Evolutionary conservation across 2,888 invertebrate genomes (phyloP).

Genomic region (Acanthosepion pharaonis): DNA sequence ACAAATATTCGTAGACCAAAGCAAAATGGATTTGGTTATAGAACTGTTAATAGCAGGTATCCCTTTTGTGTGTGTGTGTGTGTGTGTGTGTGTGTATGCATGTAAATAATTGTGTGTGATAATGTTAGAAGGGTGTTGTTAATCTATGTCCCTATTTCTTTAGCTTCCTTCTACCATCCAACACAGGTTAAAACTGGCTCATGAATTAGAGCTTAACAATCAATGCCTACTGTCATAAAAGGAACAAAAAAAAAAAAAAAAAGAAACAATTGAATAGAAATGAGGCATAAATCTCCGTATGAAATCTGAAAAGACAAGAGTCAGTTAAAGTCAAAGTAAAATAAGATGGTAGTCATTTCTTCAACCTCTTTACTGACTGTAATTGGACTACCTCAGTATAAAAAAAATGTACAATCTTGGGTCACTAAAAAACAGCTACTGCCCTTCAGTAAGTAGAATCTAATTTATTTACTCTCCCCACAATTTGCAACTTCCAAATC

Average conservation of each 20-base stretch:
- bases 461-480: no score
- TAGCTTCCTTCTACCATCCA: neutral
- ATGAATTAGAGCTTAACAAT: constrained; percentile 18
- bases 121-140: neutral
- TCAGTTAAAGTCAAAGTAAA: neutral
- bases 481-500: no score
- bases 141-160: neutral
- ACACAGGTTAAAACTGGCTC: neutral
- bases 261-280: neutral
- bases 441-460: neutral
- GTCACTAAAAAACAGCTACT: neutral
- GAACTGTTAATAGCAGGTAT: neutral
- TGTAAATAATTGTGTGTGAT: neutral
- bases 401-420: neutral
- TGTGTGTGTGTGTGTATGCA: no score
- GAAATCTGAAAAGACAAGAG: neutral
- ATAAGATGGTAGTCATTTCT: neutral
- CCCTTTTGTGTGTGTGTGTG: neutral
- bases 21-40: neutral
- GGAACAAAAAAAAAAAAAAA: neutral
- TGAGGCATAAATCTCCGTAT: neutral
- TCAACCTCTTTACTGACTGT: neutral
- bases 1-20: neutral
- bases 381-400: neutral
- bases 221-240: neutral